Base-by-base conservation (phyloP, 2,113 vertebrate genomes). In the Peromyscus californicus region DNA sequence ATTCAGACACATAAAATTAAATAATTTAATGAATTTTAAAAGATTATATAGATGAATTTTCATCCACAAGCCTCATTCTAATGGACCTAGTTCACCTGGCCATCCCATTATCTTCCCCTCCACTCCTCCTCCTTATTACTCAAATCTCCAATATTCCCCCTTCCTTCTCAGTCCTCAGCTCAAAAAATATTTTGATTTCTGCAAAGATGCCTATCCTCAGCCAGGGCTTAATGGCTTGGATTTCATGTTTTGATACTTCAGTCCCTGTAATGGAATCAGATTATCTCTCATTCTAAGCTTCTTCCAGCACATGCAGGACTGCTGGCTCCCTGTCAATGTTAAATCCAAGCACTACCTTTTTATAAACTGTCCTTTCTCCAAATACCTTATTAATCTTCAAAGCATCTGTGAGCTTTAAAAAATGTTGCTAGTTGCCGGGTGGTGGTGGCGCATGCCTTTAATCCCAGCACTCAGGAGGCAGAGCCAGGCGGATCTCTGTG, bases 301-400 rank as follows among this genome's bases (percentile, higher is more conserved):
- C 90, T 54, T 33, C 61, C 90, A 63, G 74, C 74, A 69, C 31
- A 0, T 61, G 13, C 31, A 39, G 75, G 69, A n/a, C 69, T 6
- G 0, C 84, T 74, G 85, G 67, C 78, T 92, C 39, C 39, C 45
- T 42, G 5, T 72, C 96, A 10, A 17, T 31, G 83, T 7, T 45
- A 54, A 92, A 96, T 88, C 78, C 63, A 93, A 95, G 89, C 51
- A 85, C 70, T 61, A 29, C 0, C 12, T n/a, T 84, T 96, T 92
- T 65, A 97, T 91, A 90, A 88, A 88, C 17, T 45, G 94, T 63
- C 90, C 83, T 84, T 91, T 90, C 48, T 4, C 92, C 7, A 10
- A 59, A 74, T 61, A 96, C 74, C 63, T 84, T 88, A 72, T 82
- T 75, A 76, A 95, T 91, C 86, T 57, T 91, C 79, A 92, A 70